Base-by-base conservation (phyloP, 1,140 invertebrate species). In the Metaphire vulgaris region DNA sequence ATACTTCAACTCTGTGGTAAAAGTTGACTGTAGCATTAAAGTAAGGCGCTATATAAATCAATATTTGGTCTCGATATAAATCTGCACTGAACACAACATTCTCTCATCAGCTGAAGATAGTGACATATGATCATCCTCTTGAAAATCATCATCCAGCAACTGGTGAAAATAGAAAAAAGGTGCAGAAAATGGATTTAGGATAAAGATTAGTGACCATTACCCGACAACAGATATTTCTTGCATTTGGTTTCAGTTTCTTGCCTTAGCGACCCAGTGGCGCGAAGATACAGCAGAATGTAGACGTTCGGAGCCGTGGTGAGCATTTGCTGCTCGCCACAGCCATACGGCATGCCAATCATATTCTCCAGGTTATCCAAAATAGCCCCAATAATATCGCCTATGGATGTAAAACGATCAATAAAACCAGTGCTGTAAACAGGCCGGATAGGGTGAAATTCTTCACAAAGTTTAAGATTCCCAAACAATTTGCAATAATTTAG, bases 281-380 rank as follows among this genome's bases (percentile, higher is more conserved):
- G 90, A 0, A 94, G 86, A 83, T 97, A 97, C 78, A 95, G 90
- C 15, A 95, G 83, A 67, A 95, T 90, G 71, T 95, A 91, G 80
- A 97, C 92, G 83, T 95, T 96, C 0, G 95, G 94, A 15, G 96
- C 92, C 76, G 96, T 93, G 78, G 93, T 92, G 0, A 96, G 87
- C 92, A 98, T 94, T 80, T 96, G 97, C 85, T 98, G 95, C 87
- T 98, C 95, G 12, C 95, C 95, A 87, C 95, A 97, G 0, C 94
- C 95, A 75, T 90, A 92, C 0, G 96, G 95, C 88, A 96, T 89
- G 71, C 81, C 81, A 12, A 98, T 90, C 14, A 98, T 85, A 79
- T 90, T 89, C 30, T 85, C 81, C 2, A 87, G 78, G 76, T 84
- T 84, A n/a, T 80, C 80, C 32, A 86, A 76, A 2, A 85, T 81